Evolutionary conservation across 2,797 vertebrate genomes (phyloP).

Genomic region (Anableps anableps): DNA sequence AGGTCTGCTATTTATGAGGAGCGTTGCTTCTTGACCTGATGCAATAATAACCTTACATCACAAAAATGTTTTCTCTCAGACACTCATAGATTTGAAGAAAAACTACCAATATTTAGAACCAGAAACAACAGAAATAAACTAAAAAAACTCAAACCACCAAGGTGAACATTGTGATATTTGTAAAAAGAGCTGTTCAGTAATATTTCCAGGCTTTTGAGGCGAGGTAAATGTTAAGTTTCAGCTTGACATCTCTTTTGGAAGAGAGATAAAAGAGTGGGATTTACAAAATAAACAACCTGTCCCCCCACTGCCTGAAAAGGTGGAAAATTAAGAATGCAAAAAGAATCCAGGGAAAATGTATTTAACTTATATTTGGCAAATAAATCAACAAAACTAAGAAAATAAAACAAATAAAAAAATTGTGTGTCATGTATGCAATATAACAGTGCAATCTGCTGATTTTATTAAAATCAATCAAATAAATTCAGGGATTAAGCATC

Average conservation of each 20-base stretch:
- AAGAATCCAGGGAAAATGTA: not conserved
- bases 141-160: too few relatives aligned
- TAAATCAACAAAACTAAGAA: not conserved
- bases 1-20: too few relatives aligned
- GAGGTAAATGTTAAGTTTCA: not conserved
- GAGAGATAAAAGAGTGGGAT: too few relatives aligned
- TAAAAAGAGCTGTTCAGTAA: too few relatives aligned
- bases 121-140: too few relatives aligned
- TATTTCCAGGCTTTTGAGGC: not conserved
- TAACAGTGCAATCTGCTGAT: not conserved
- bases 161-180: not conserved
- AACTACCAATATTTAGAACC: too few relatives aligned
- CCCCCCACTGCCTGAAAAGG: not conserved
- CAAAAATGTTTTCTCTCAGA: too few relatives aligned
- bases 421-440: not conserved
- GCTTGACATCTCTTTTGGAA: not conserved
- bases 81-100: too few relatives aligned
- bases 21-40: too few relatives aligned
- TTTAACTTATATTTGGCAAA: not conserved
- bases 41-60: too few relatives aligned
- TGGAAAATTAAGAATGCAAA: too few relatives aligned
- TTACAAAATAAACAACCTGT: not conserved
- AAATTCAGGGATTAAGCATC: not conserved
- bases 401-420: not conserved
- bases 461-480: not conserved